Evolutionary conservation across 2,797 vertebrate genomes (phyloP), one percentile per base, ranked within the genome.

Genomic region (Cryptoblepharus egeriae): DNA sequence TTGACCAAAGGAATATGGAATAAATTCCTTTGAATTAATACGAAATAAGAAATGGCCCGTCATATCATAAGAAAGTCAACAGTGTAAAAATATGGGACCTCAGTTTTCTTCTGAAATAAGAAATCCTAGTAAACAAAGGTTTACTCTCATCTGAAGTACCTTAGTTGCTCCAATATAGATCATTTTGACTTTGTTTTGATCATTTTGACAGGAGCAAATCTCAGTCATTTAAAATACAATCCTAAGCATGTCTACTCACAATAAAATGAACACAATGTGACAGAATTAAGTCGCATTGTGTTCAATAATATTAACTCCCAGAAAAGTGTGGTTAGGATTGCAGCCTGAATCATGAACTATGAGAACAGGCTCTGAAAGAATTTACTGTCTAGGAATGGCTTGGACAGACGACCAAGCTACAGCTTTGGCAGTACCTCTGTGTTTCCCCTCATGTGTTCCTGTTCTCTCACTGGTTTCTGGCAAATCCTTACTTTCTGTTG

Each of bases 331-430:
- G n/a, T n/a, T n/a, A n/a, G n/a, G n/a, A n/a, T n/a, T n/a, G n/a
- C n/a, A n/a, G n/a, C n/a, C n/a, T n/a, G n/a, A n/a, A n/a, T n/a
- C n/a, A n/a, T n/a, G n/a, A n/a, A n/a, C n/a, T n/a, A n/a, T 86
- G 16, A 16, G 86, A 91, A 90, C 74, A 52, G 81, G 3, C 60
- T 35, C 42, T 45, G 37, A 30, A 26, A 74, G n/a, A n/a, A n/a
- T n/a, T n/a, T 32, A 32, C 22, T 6, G 45, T 80, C 35, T 63
- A 80, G 60, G 2, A 5, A 61, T 60, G 12, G 4, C 49, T 28
- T 22, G 45, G 42, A 49, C 45, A 49, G 42, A 71, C 28, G 5
- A 71, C 16, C 42, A 22, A 57, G 57, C 55, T 18, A 37, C 26
- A 6, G 30, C 10, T 32, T n/a, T 35, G 22, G n/a, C 11, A 13